phyloP scores from a whole-genome alignment of 2,888 invertebrate species.

The Notocelia uddmanniana region DNA sequence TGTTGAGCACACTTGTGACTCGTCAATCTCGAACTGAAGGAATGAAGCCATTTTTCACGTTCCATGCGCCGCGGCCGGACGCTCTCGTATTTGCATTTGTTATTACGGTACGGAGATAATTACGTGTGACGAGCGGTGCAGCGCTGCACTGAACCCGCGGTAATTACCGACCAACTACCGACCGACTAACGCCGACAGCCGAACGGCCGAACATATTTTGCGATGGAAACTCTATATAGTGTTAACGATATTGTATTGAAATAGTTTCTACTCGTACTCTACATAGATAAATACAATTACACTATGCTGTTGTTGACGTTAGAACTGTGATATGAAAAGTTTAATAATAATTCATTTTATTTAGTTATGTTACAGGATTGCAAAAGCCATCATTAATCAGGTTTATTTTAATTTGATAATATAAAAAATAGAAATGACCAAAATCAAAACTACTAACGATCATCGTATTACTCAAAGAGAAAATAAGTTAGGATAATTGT shows the following conservation, averaged over 20 bases:
- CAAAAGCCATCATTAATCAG: neutral
- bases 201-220: neutral
- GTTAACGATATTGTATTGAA: neutral
- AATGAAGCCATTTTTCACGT: conserved; percentile 78
- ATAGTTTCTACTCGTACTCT: neutral
- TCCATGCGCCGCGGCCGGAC: conserved; percentile 56
- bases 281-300: neutral
- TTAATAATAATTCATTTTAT: neutral
- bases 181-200: conserved; percentile 10
- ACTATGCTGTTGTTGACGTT: neutral
- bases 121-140: conserved; percentile 74
- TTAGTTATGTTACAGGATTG: neutral
- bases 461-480: neutral
- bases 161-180: conserved; percentile 60
- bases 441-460: neutral
- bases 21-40: conserved; percentile 50
- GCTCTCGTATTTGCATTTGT: conserved; percentile 76
- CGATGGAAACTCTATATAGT: neutral
- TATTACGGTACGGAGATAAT: conserved; percentile 81
- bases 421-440: neutral
- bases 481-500: too few species aligned
- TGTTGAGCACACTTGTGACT: neutral
- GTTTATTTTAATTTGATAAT: neutral
- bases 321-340: neutral
- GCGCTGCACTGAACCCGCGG: conserved; percentile 61